phyloP scores from a whole-genome alignment of 2,113 vertebrate species.

The Barnardius zonarius region DNA sequence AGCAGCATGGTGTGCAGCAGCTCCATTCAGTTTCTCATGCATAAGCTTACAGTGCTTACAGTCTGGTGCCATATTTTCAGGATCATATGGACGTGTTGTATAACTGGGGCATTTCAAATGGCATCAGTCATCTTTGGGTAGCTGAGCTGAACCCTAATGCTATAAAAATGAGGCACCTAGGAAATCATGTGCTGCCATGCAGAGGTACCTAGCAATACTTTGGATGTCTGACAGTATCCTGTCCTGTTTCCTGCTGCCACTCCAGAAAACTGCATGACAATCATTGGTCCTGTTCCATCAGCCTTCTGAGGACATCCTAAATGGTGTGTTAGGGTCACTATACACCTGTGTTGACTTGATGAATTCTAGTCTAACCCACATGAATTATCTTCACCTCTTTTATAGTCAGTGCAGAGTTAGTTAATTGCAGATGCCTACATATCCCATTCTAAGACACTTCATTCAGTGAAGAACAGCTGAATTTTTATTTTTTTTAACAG shows the following conservation, averaged over 20 bases:
- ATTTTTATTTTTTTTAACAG: background rate
- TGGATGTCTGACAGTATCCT: background rate
- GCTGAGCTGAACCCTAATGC: background rate
- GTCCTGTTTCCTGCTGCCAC: background rate
- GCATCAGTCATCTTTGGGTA: background rate
- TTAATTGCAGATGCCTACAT: background rate
- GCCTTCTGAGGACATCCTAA: background rate
- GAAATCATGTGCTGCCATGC: background rate
- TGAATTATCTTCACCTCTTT: background rate
- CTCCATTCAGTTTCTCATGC: background rate
- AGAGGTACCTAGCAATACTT: background rate
- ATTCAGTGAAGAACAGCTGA: background rate
- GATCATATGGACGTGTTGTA: background rate
- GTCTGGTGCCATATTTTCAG: background rate
- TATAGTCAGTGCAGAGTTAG: background rate
- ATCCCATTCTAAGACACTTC: background rate
- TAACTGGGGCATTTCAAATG: background rate
- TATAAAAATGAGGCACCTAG: background rate
- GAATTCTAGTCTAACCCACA: background rate
- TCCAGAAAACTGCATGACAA: background rate
- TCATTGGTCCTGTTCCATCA: background rate
- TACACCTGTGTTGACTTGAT: background rate
- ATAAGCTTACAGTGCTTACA: background rate
- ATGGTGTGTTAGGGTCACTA: background rate
- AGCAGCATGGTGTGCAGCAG: background rate